Conservation (phyloP, 1,140 invertebrate species). For the Chymomyza costata region DNA sequence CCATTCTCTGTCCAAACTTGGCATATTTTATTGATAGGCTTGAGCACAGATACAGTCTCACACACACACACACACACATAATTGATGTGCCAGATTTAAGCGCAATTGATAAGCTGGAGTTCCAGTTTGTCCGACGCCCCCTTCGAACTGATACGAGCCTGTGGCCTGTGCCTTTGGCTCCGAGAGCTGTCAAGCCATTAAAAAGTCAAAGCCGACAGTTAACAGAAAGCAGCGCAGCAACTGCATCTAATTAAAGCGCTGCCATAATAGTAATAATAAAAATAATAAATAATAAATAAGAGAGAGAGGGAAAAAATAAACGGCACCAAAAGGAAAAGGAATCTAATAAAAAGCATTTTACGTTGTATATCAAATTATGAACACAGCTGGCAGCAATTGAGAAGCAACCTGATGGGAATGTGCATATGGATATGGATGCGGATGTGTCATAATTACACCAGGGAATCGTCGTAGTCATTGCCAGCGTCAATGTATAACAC, state of each 20-base stretch:
- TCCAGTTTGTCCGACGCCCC: too few relatives aligned
- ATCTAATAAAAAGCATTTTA: slow-evolving; percentile 68
- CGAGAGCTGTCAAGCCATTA: slow-evolving; percentile 58
- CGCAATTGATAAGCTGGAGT: slow-evolving; percentile 64
- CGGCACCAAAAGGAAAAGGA: too few relatives aligned
- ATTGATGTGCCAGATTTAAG: slow-evolving; percentile 66
- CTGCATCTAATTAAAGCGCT: slow-evolving; percentile 65
- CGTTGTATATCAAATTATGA: slow-evolving; percentile 70
- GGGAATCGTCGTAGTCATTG: too few relatives aligned
- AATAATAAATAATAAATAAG: too few relatives aligned
- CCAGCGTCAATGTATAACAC: too few relatives aligned
- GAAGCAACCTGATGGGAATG: not conserved
- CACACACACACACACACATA: slow-evolving; percentile 31
- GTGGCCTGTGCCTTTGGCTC: slow-evolving; percentile 18
- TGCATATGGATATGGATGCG: too few relatives aligned
- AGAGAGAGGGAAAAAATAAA: slow-evolving; percentile 44
- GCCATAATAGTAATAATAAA: too few relatives aligned
- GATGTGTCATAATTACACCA: too few relatives aligned
- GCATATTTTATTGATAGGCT: slow-evolving; percentile 55
- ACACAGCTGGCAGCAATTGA: slow-evolving; percentile 68
- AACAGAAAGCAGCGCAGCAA: too few relatives aligned
- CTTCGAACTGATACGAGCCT: too few relatives aligned
- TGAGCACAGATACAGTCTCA: too few relatives aligned
- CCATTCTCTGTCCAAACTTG: slow-evolving; percentile 14
- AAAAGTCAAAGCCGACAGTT: slow-evolving; percentile 41